These are phyloP conservation scores for Cosmorhoe ocellata DNA, from an alignment of 2,888 invertebrate genomes.

Conservation along the genomic window DNA sequence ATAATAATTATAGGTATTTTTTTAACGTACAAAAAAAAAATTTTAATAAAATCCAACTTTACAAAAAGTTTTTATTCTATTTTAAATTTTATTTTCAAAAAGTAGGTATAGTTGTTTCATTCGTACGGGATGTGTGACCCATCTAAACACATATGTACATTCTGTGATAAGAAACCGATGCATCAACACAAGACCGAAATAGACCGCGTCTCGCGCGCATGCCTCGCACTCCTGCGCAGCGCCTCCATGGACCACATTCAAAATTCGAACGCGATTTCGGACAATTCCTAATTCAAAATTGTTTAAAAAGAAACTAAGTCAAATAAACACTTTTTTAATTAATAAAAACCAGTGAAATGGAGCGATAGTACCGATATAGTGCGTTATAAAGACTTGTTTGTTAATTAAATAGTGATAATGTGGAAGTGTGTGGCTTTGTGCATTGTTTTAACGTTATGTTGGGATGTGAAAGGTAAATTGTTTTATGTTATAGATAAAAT, in stretches of 20 bases:
- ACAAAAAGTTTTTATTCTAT: too few species aligned
- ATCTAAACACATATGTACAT: slow-evolving; percentile 41
- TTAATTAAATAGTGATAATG: slow-evolving; percentile 44
- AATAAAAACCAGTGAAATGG: slow-evolving; percentile 35
- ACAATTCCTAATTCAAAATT: slow-evolving; percentile 9
- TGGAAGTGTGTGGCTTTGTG: slow-evolving; percentile 37
- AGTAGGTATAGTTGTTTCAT: too few species aligned
- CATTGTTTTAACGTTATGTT: slow-evolving; percentile 40
- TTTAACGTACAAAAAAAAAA: too few species aligned
- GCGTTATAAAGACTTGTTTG: slow-evolving; percentile 23
- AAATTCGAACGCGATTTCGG: slow-evolving; percentile 33
- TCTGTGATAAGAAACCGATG: slow-evolving; percentile 69
- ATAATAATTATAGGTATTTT: too few species aligned
- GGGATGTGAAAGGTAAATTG: slow-evolving; percentile 39
- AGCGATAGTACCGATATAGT: slow-evolving; percentile 27
- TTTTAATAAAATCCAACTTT: too few species aligned
- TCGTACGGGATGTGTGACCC: slow-evolving; percentile 13
- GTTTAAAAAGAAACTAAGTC: neutral
- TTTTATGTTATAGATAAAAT: neutral
- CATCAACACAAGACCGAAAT: slow-evolving; percentile 68
- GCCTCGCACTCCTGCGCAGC: slow-evolving; percentile 58
- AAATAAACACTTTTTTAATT: slow-evolving; percentile 18
- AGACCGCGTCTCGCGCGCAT: slow-evolving; percentile 62
- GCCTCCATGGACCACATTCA: slow-evolving; percentile 52
- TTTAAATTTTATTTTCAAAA: too few species aligned